phyloP scores from a whole-genome alignment of 2,888 invertebrate genomes.

The Brachypalpus laphriformis region DNA sequence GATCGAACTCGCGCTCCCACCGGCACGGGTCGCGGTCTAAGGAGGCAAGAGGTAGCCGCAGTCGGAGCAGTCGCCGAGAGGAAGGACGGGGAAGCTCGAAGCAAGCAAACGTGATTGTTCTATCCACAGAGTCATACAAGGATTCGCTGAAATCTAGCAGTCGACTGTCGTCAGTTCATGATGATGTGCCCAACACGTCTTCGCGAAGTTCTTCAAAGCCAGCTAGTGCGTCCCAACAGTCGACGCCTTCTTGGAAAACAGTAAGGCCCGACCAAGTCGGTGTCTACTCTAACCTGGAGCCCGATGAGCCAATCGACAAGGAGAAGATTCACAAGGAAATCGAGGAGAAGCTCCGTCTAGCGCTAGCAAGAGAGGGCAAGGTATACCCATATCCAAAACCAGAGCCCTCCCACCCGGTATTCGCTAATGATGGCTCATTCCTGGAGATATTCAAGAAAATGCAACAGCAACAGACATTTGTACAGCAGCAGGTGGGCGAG shows the following conservation, averaged over 20 bases:
- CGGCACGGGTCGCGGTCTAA: conserved; percentile 50
- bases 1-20: conserved; percentile 68
- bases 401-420: conserved; percentile 84
- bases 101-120: conserved; percentile 59
- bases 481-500: conserved; percentile 68
- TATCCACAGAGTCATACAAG: conserved; percentile 65
- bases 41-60: conserved; percentile 15
- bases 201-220: conserved; percentile 38
- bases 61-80: conserved; percentile 43
- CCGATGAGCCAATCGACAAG: conserved; percentile 81
- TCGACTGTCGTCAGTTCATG: conserved; percentile 31
- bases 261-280: conserved; percentile 75
- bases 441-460: conserved; percentile 95
- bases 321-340: conserved; percentile 82
- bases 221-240: conserved; percentile 59
- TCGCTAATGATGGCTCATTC: conserved; percentile 93
- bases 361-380: conserved; percentile 82
- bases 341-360: conserved; percentile 81
- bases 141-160: conserved; percentile 45
- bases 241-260: conserved; percentile 49
- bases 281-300: conserved; percentile 79
- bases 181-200: conserved; percentile 62
- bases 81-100: conserved; percentile 22
- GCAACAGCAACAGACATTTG: conserved; percentile 84
- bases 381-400: conserved; percentile 85